Conservation (phyloP, 1,140 invertebrate species). For the Lepidurus arcticus region DNA sequence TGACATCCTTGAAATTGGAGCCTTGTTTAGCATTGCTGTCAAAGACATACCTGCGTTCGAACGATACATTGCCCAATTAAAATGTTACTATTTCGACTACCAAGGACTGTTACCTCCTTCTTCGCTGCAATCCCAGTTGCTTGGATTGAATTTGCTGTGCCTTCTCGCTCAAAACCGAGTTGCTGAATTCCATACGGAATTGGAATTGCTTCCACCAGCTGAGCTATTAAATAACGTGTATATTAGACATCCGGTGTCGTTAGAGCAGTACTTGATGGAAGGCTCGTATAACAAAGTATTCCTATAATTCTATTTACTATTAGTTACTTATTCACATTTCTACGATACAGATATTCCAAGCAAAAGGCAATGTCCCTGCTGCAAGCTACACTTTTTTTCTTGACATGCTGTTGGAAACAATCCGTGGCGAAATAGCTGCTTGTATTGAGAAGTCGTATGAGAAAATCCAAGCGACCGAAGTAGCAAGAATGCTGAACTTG, state of each 20-base stretch:
- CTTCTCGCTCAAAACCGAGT: constrained; percentile 94
- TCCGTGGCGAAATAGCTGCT: constrained; percentile 89
- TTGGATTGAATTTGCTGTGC: constrained; percentile 92
- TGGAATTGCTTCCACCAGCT: constrained; percentile 89
- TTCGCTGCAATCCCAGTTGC: constrained; percentile 86
- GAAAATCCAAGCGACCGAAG: constrained; percentile 79
- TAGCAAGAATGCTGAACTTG: constrained; percentile 83
- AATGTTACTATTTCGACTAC: constrained; percentile 97
- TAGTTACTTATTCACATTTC: neutral
- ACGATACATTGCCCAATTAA: constrained; percentile 91
- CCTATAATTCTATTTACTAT: neutral
- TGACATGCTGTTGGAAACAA: constrained; percentile 90
- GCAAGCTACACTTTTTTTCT: constrained; percentile 95
- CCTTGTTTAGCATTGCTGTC: constrained; percentile 84
- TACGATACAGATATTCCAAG: constrained; percentile 63
- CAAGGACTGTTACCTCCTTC: constrained; percentile 86
- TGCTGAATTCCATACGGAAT: constrained; percentile 96
- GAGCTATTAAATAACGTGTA: constrained; percentile 90
- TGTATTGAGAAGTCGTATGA: constrained; percentile 96
- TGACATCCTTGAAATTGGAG: constrained; percentile 91
- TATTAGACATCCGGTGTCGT: constrained; percentile 86
- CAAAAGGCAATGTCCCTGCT: constrained; percentile 91
- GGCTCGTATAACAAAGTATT: constrained; percentile 93
- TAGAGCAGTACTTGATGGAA: constrained; percentile 99
- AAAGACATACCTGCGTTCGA: constrained; percentile 93